These are phyloP conservation scores for Bombus difficillimus DNA, from an alignment of 1,140 invertebrate genomes.

Conservation along the genomic window DNA sequence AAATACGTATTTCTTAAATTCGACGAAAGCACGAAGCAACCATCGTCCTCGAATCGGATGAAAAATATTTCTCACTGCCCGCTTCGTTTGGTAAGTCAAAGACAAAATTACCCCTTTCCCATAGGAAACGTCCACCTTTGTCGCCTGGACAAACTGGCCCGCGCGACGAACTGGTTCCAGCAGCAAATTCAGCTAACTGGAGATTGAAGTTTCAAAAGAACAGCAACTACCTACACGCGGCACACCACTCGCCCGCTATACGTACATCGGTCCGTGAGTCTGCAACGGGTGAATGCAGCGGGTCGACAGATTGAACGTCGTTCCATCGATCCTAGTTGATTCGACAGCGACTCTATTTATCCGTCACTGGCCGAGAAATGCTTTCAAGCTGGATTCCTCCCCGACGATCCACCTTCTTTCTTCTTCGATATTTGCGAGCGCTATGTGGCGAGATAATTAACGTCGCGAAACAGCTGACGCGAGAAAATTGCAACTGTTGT, in stretches of 20 bases:
- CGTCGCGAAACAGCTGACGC: not conserved
- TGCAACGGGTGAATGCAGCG: slow-evolving; percentile 2
- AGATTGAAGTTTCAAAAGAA: slow-evolving; percentile 52
- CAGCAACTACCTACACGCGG: slow-evolving; percentile 19
- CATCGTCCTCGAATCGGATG: not conserved
- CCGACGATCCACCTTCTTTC: not conserved
- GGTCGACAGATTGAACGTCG: slow-evolving; percentile 60
- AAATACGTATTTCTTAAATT: too few species aligned
- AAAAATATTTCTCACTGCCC: not conserved
- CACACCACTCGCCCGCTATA: not conserved
- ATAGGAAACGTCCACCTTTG: slow-evolving; percentile 33
- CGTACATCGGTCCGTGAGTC: slow-evolving; percentile 22
- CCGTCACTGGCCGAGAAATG: slow-evolving; percentile 15
- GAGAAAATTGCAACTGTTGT: not conserved
- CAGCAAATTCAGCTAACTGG: slow-evolving; percentile 26
- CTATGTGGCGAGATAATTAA: not conserved
- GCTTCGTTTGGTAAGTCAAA: not conserved
- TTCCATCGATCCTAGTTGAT: slow-evolving; percentile 62
- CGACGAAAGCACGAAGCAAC: too few species aligned
- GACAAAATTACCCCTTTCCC: slow-evolving; percentile 26
- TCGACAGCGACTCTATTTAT: slow-evolving; percentile 63
- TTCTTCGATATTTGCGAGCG: not conserved
- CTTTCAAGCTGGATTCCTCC: slow-evolving; percentile 37
- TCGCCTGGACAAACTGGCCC: slow-evolving; percentile 22
- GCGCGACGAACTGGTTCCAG: not conserved